Evolutionary conservation across 2,797 vertebrate species (phyloP), one percentile per base, ranked within the genome.

Genomic region (Epinephelus coioides): DNA sequence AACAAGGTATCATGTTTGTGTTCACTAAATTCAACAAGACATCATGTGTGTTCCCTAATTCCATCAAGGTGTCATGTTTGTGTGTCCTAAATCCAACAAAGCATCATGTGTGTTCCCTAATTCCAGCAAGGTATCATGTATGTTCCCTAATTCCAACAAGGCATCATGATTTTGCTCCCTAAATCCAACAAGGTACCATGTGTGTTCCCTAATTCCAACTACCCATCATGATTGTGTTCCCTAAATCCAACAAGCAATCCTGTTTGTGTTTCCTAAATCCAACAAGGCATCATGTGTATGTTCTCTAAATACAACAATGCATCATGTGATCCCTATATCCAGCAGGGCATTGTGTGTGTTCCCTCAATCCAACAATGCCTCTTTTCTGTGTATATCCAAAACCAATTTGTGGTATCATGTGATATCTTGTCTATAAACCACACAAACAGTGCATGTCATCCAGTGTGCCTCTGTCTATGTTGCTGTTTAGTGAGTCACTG

Each of bases 401-500:
- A 23, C 18, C 21, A 27, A 21, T 68, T 53, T 59, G 10, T 62
- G 11, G 2, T 18, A 19, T 27, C 67, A 53, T 40, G 51, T 17
- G 50, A 59, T 13, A 72, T 40, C 18, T 50, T 46, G n/a, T 25
- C 21, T 44, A 4, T 12, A 46, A 59, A 13, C 62, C 60, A 69
- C 63, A 61, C 62, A 76, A 13, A 55, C 49, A 44, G 59, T n/a
- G 46, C 19, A 17, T 13, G 8, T 65, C 50, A 72, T 72, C 50
- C 70, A 61, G 68, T 34, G 50, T 60, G 54, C 67, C 50, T 67
- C 47, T 68, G 53, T 65, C 18, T 8, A 14, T 79, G 74, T 59
- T 78, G 73, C 73, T 84, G 75, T 88, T 85, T 84, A 79, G 82
- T 72, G 85, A 88, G 72, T 78, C 77, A 67, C 57, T 76, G 88